Evolutionary conservation across 2,113 vertebrate genomes (phyloP).

Genomic region (Clupea harengus): DNA sequence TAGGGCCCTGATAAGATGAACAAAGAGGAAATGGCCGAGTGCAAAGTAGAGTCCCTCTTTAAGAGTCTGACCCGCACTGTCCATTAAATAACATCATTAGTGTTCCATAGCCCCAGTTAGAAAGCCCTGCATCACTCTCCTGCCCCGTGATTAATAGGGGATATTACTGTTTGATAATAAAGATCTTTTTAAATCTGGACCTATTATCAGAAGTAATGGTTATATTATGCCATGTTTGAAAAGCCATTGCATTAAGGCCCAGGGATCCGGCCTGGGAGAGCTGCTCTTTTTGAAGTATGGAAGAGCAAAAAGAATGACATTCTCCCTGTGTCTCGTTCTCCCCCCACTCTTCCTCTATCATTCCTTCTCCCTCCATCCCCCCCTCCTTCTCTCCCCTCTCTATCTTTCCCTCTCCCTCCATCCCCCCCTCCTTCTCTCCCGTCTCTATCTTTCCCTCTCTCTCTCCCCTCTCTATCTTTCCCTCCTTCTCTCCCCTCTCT

Average conservation of each 20-base stretch:
- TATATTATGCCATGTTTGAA: constrained; percentile 57
- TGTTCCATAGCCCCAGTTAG: constrained; percentile 35
- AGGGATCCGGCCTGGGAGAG: constrained; percentile 24
- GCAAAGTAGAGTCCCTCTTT: constrained; percentile 30
- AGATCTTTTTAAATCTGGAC: constrained; percentile 50
- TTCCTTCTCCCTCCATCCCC: not conserved
- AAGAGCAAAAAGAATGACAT: constrained; percentile 44
- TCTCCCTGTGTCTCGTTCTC: constrained; percentile 41
- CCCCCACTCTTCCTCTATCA: not conserved
- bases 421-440: not conserved
- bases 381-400: not conserved
- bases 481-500: not conserved
- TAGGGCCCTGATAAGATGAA: constrained; percentile 10
- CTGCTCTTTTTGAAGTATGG: constrained; percentile 43
- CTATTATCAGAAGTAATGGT: constrained; percentile 57
- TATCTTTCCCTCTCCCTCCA: not conserved
- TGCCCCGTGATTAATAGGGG: constrained; percentile 45
- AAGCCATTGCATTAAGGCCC: constrained; percentile 51
- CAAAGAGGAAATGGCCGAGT: constrained; percentile 3
- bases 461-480: constrained; percentile 5
- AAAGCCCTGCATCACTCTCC: constrained; percentile 41
- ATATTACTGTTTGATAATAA: constrained; percentile 54
- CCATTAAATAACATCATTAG: constrained; percentile 55
- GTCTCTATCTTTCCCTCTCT: not conserved
- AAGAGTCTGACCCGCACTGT: constrained; percentile 37